Conservation (phyloP, 2,888 invertebrate genomes). For the Teleiodes luculella region DNA sequence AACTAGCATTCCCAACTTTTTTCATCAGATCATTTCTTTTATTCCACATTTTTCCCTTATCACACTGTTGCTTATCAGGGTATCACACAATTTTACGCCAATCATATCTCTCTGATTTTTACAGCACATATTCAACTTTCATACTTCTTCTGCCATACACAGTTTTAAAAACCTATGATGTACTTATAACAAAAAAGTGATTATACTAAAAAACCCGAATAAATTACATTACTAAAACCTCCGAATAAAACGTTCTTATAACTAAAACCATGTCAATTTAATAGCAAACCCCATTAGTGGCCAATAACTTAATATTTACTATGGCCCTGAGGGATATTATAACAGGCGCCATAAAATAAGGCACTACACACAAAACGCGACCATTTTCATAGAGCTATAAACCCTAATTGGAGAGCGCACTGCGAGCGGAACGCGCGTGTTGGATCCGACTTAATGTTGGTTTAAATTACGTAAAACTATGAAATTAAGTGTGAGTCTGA, state of each 20-base stretch:
- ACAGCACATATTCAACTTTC: too few relatives aligned
- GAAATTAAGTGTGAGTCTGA: background rate
- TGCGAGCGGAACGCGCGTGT: background rate
- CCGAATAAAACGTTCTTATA: background rate
- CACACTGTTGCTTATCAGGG: too few relatives aligned
- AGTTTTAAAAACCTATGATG: too few relatives aligned
- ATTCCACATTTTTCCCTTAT: too few relatives aligned
- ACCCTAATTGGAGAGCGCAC: constrained; percentile 9
- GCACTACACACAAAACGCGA: background rate
- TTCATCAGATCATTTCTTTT: too few relatives aligned
- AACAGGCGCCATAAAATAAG: background rate
- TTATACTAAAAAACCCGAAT: too few relatives aligned
- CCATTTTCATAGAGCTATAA: constrained; percentile 13
- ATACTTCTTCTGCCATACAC: too few relatives aligned
- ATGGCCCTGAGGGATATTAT: background rate
- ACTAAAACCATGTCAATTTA: background rate
- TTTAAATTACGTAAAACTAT: constrained; percentile 1
- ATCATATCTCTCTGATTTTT: too few relatives aligned
- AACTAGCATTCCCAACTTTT: too few relatives aligned
- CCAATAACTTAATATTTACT: constrained; percentile 4
- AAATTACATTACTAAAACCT: too few relatives aligned
- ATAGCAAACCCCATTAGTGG: background rate
- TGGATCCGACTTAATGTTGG: background rate
- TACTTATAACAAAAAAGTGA: too few relatives aligned
- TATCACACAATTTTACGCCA: too few relatives aligned